Evolutionary conservation across 92 coral and sea anemone species (phyloP).

Genomic region (Anthopleura xanthogrammica): DNA sequence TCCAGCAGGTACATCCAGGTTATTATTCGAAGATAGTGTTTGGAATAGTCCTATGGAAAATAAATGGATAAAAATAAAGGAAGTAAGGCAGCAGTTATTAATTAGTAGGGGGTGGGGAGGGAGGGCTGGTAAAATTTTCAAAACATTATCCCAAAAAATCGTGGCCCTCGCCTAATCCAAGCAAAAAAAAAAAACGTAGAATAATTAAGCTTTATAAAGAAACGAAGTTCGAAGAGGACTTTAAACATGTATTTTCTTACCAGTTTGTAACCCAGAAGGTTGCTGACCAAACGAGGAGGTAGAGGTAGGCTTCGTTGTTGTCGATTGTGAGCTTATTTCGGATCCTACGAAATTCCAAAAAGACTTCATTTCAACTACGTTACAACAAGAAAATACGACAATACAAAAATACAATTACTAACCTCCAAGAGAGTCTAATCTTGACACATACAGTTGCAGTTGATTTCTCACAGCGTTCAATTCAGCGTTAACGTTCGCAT

Average conservation of each 20-base stretch:
- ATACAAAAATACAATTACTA: background rate
- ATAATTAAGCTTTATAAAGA: too few species aligned
- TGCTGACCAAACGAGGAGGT: background rate
- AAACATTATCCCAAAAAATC: too few species aligned
- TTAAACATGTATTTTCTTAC: background rate
- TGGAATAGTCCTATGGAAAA: background rate
- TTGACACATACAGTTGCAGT: background rate
- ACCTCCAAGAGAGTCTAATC: background rate
- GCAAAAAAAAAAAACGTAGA: too few species aligned
- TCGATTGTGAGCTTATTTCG: too few species aligned
- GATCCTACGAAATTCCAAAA: background rate
- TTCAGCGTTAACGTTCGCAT: background rate
- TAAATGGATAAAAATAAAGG: background rate
- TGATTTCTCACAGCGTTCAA: background rate
- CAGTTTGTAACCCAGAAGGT: background rate
- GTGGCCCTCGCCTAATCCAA: too few species aligned
- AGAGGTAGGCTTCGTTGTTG: background rate
- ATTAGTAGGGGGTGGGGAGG: too few species aligned
- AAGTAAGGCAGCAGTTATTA: background rate
- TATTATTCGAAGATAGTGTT: constrained; percentile 2
- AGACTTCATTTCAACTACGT: background rate
- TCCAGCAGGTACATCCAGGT: too few species aligned
- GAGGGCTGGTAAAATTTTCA: too few species aligned
- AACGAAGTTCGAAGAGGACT: background rate
- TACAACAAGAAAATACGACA: too few species aligned